Evolutionary conservation across 2,113 vertebrate species (phyloP), one percentile per base, ranked within the genome.

Genomic region (Sphyrna mokarran): DNA sequence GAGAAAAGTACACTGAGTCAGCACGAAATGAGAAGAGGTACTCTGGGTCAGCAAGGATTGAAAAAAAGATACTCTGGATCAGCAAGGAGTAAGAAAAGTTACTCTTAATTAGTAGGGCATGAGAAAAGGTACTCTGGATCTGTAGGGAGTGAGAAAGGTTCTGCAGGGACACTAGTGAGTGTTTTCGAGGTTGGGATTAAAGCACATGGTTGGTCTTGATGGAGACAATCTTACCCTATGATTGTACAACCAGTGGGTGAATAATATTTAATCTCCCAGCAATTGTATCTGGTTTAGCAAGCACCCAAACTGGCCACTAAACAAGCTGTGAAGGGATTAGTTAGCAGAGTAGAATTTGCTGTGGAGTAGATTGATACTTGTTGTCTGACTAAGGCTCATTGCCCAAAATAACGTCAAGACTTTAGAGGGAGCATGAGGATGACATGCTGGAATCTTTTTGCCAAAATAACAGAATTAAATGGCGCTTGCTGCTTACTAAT

Each of bases 121-220:
- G 29, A 61, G 61, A n/a, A 37, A 22, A 66, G 7, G 63, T 61
- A 22, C 11, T 7, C 7, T 20, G 54, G 29, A 29, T 7, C 63
- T 22, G n/a, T 33, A 68, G 61, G 89, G 8, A 66, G 16, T 68
- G 61, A 9, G 29, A 63, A 93, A 93, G 22, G 7, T 37, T 93
- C 37, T n/a, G 1, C 2, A 8, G 33, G 37, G 5, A 6, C 80
- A 40, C 16, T 22, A 43, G 80, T 20, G 14, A 83, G 4, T 43
- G 37, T 37, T 83, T 83, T 83, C 40, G 80, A 40, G 80, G n/a
- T 83, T 83, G 80, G 61, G 89, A 93, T 93, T 91, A 66, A 89
- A 83, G 26, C 22, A 20, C 11, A 37, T 68, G 22, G 1, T 66
- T 66, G n/a, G 33, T 7, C 8, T 20, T 66, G 66, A 83, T n/a